Conservation (phyloP, 1,140 invertebrate species). For the Adelges cooleyi region DNA sequence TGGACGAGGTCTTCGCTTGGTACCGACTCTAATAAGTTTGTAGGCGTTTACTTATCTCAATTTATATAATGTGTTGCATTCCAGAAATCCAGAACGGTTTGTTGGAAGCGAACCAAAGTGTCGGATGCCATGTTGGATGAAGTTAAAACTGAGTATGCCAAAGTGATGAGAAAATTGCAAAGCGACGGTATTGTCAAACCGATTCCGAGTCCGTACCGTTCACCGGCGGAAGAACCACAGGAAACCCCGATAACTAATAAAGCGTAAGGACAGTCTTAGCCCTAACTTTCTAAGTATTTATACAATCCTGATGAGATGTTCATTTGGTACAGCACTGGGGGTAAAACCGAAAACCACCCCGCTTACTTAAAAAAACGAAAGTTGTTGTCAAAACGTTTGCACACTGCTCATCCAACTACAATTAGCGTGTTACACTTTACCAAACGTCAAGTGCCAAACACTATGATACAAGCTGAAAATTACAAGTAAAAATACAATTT, state of each 20-base stretch:
- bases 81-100: neutral
- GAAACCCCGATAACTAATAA: neutral
- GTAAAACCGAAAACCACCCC: slow-evolving; percentile 21
- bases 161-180: slow-evolving; percentile 10
- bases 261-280: neutral
- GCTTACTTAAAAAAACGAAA: slow-evolving; percentile 27
- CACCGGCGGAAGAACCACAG: neutral
- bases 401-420: slow-evolving; percentile 24
- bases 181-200: slow-evolving; percentile 13
- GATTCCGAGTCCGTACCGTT: neutral
- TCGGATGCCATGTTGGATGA: neutral
- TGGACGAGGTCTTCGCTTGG: too few relatives aligned
- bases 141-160: slow-evolving; percentile 5
- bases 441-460: slow-evolving; percentile 19
- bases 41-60: too few relatives aligned
- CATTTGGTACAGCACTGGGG: slow-evolving; percentile 13
- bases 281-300: too few relatives aligned
- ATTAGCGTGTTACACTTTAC: slow-evolving; percentile 15
- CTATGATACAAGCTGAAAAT: too few relatives aligned
- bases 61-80: too few relatives aligned
- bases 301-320: neutral
- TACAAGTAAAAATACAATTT: too few relatives aligned
- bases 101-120: neutral
- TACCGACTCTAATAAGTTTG: too few relatives aligned
- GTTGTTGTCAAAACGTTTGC: slow-evolving; percentile 12